Evolutionary conservation across 1,140 invertebrate species (phyloP), one percentile per base, ranked within the genome.

Genomic region (Orussus abietinus): DNA sequence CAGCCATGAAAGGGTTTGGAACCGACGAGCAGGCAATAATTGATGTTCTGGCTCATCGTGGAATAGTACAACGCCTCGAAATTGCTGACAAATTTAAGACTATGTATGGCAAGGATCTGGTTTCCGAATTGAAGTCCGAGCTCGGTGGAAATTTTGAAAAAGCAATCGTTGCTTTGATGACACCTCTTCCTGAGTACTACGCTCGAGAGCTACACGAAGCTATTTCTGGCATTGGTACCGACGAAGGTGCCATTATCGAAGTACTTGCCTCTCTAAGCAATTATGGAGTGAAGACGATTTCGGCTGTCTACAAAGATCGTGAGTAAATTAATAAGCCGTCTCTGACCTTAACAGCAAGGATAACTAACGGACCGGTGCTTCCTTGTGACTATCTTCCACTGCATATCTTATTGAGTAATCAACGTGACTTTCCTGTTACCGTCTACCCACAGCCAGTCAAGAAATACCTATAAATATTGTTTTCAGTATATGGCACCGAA

Each of bases 1-100:
- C 87, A 55, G 94, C 94, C 1, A 96, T 97, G 91, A 91, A 94
- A 68, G 92, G 92, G 32, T 83, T 90, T 45, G 89, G 94, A 15
- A 94, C 92, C 6, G 89, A 96, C 64, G 93, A 97, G 68, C 83
- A 88, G 53, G 80, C 88, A 28, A 90, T 98, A 57, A 94, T 95
- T 54, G 87, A 93, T 55, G 81, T 96, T 1, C 72, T 96, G 3
- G 86, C 86, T 22, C 84, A 86, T 60, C 80, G 93, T 46, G 88
- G 88, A 20, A 90, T 89, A 56, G 83, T 87, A 3, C 92, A 96
- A 69, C 81, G 95, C 43, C 76, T 91, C 42, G 85, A 96, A 68
- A 94, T 98, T 55, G 83, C 86, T 4, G 82, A 86, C 51, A 84
- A 86, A 12, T 99, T 93, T 72, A 98, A 98, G 75, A 90, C 88